Evolutionary conservation across 2,113 vertebrate species (phyloP), one percentile per base, ranked within the genome.

Genomic region (Alces alces): DNA sequence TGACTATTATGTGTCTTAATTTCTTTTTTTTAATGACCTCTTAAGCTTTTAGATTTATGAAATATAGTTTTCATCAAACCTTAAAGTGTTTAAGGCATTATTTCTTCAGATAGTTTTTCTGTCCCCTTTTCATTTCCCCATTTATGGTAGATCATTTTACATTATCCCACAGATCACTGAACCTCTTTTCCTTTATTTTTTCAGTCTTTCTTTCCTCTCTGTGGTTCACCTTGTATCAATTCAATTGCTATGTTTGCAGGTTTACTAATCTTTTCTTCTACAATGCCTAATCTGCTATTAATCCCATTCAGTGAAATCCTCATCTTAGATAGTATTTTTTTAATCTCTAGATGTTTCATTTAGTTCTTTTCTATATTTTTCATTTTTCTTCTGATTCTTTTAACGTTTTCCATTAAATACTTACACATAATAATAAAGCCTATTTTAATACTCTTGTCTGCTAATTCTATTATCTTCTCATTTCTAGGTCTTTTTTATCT

Each of bases 181-280:
- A 1, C 23, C 14, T 64, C 21, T 61, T 76, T 47, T 90, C 28
- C 79, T 43, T 78, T 43, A 60, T 66, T 86, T 78, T 50, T 83
- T 25, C 28, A 43, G 45, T 78, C 54, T 79, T 89, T 91, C 93
- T 64, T 93, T 19, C 28, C 73, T 97, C 12, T 66, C 13, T 54
- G n/a, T 93, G 47, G 23, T 39, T 79, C 89, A 86, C 47, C 52
- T 55, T 61, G 50, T 11, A 66, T 57, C 30, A 19, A n/a, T 39
- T 86, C 43, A 80, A 60, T 54, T 85, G 57, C 45, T 80, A 82
- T n/a, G 8, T 79, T 90, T 47, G 47, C 52, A 90, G 43, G 25
- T 79, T 95, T 47, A 55, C 45, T 73, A 45, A 82, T 80, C 7
- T 80, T 93, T 97, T 93, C 80, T 89, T 95, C 55, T 91, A 23